These are phyloP conservation scores for Myoxocephalus aenaeus DNA, from an alignment of 2,797 vertebrate genomes.

Conservation along the genomic window DNA sequence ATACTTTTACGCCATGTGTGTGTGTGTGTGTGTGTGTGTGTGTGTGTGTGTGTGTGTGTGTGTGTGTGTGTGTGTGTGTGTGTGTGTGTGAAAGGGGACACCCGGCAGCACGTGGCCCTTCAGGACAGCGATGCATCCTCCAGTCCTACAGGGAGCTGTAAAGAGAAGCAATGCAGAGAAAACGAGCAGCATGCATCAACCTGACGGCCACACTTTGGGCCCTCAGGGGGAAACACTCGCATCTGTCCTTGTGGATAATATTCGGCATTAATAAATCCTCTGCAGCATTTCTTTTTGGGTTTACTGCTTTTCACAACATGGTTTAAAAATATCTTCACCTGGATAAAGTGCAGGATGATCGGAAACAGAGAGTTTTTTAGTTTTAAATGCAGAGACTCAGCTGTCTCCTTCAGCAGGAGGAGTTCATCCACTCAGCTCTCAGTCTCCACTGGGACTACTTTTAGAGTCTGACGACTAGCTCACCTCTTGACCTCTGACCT, in stretches of 20 bases:
- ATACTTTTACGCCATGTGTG: conserved; percentile 22
- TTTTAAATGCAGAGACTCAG: background rate
- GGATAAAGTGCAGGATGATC: conserved; percentile 8
- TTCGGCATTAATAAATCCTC: conserved; percentile 22
- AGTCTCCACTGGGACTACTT: no score
- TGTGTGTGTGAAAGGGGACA: conserved; percentile 25
- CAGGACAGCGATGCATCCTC: background rate
- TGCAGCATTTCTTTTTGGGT: background rate
- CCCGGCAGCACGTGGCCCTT: conserved; percentile 21
- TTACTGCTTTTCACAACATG: background rate
- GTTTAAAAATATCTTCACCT: background rate
- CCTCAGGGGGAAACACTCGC: conserved; percentile 23
- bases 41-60: no score
- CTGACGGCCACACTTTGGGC: conserved; percentile 39
- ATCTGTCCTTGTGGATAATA: conserved; percentile 37
- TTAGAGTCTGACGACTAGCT: no score
- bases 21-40: no score
- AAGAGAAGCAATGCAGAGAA: conserved; percentile 40
- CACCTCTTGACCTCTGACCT: no score
- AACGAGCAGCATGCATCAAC: conserved; percentile 42
- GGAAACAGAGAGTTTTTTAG: conserved; percentile 2
- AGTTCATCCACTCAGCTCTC: conserved; percentile 1
- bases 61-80: no score
- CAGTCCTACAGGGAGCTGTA: conserved; percentile 20
- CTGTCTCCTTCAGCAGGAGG: conserved; percentile 15